These are phyloP conservation scores for Carterocephalus palaemon DNA, from an alignment of 2,888 invertebrate species.

Conservation along the genomic window DNA sequence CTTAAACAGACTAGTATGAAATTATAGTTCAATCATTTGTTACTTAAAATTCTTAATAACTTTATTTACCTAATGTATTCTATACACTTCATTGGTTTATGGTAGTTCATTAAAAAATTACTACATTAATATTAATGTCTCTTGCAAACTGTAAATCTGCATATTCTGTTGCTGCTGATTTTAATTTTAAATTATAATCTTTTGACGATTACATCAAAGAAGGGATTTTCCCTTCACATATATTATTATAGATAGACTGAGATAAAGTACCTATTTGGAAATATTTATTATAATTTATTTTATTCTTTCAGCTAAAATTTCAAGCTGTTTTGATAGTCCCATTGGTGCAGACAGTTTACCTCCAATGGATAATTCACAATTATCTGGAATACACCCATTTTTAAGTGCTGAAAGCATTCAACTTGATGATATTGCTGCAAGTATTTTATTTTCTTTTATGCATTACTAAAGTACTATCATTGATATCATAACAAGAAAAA, in stretches of 20 bases:
- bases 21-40: constrained; percentile 25
- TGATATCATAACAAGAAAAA: neutral
- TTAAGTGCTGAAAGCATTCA: constrained; percentile 83
- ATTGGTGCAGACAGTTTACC: constrained; percentile 46
- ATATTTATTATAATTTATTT: constrained; percentile 14
- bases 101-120: no score
- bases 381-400: constrained; percentile 87
- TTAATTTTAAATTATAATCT: no score
- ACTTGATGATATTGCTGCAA: constrained; percentile 57
- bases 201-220: no score
- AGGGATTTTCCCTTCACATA: no score
- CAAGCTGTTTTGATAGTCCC: constrained; percentile 46
- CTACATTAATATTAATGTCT: neutral
- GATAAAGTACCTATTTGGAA: neutral
- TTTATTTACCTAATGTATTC: no score
- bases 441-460: constrained; percentile 34
- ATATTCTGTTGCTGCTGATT: no score
- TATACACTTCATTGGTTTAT: no score
- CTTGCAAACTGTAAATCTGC: no score
- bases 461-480: neutral
- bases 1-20: constrained; percentile 71
- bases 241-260: no score
- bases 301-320: constrained; percentile 55
- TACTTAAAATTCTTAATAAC: no score
- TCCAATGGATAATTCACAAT: constrained; percentile 59